phyloP scores from a whole-genome alignment of 2,888 invertebrate genomes.

The Chaitophorus viminalis region DNA sequence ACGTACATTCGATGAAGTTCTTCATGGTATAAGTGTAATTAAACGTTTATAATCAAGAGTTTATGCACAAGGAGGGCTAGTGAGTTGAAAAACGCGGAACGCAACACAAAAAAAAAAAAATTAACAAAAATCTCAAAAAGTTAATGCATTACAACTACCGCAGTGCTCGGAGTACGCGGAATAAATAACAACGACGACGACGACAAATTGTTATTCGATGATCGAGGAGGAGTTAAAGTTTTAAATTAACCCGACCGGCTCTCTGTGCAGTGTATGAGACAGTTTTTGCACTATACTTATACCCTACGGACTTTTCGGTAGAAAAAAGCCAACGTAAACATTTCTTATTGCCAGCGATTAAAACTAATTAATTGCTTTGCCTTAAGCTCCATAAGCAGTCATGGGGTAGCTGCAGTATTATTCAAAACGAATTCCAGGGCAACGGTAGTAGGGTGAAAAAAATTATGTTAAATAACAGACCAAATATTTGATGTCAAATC shows the following conservation, averaged over 20 bases:
- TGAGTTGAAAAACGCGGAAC: background rate
- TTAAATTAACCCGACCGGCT: conserved; percentile 10
- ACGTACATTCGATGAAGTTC: too few species aligned
- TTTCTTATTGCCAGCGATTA: conserved; percentile 9
- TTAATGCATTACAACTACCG: too few species aligned
- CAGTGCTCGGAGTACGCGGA: too few species aligned
- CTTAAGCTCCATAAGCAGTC: background rate
- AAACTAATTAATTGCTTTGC: conserved; percentile 27
- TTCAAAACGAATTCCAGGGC: too few species aligned
- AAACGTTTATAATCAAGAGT: conserved; percentile 2
- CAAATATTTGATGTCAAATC: background rate
- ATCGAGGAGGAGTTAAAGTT: background rate
- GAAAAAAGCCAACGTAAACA: conserved; percentile 8
- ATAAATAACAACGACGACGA: background rate
- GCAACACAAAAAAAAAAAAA: background rate
- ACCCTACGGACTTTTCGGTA: background rate
- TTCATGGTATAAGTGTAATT: too few species aligned
- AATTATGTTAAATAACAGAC: background rate
- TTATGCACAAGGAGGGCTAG: too few species aligned
- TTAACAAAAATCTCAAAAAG: too few species aligned
- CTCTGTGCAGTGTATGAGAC: background rate
- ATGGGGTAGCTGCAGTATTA: too few species aligned
- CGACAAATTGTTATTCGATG: background rate
- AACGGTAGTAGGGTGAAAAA: background rate
- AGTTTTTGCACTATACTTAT: background rate